phyloP scores from a whole-genome alignment of 2,113 vertebrate genomes.

The Plectropomus leopardus region DNA sequence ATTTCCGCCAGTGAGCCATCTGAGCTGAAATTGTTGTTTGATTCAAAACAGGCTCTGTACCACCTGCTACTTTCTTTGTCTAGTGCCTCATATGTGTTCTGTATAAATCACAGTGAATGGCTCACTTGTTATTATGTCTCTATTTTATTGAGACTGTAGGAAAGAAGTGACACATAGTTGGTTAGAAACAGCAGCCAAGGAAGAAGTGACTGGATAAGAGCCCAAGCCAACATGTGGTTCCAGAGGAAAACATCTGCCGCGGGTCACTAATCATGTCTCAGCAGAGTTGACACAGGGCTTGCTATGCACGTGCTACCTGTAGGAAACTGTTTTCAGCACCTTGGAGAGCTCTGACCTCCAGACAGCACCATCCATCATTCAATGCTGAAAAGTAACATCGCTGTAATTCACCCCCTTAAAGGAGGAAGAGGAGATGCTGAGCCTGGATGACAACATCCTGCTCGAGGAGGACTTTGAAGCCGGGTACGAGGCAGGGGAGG shows the following conservation, averaged over 20 bases:
- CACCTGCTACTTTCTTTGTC: slow-evolving; percentile 37
- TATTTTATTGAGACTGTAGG: slow-evolving; percentile 14
- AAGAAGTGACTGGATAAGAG: slow-evolving; percentile 24
- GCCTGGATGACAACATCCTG: slow-evolving; percentile 91
- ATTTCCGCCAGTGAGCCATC: slow-evolving; percentile 10
- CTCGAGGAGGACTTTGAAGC: slow-evolving; percentile 92
- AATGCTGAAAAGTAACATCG: background rate
- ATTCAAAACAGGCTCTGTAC: slow-evolving; percentile 14
- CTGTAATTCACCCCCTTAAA: slow-evolving; percentile 30
- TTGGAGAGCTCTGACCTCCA: slow-evolving; percentile 70
- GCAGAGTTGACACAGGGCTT: background rate
- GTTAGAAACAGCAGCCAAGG: slow-evolving; percentile 25
- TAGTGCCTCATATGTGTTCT: background rate
- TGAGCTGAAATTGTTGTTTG: slow-evolving; percentile 26
- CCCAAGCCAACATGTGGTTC: slow-evolving; percentile 18
- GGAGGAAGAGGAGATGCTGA: slow-evolving; percentile 90
- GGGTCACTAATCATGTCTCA: background rate
- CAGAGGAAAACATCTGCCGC: slow-evolving; percentile 30
- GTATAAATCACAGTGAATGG: slow-evolving; percentile 5
- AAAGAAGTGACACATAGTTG: slow-evolving; percentile 14
- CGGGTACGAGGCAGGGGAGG: slow-evolving; percentile 86
- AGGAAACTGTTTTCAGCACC: slow-evolving; percentile 69
- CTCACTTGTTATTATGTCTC: slow-evolving; percentile 12
- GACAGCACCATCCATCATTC: slow-evolving; percentile 30
- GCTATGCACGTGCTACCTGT: slow-evolving; percentile 33